Conservation (phyloP, 2,888 invertebrate species). For the Cartodere bifasciata region DNA sequence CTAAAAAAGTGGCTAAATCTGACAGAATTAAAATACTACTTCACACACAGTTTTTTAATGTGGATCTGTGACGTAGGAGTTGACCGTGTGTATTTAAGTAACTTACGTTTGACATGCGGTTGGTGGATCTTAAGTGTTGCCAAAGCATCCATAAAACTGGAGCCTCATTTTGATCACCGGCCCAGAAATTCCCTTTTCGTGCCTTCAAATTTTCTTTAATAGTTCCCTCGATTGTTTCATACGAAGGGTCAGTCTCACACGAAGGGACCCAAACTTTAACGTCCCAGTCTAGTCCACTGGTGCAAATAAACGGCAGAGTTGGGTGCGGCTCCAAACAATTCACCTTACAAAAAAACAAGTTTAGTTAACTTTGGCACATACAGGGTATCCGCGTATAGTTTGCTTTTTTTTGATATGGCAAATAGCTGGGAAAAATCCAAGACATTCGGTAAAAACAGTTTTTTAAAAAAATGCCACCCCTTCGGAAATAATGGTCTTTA, state of each 20-base stretch:
- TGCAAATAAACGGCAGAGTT: constrained; percentile 71
- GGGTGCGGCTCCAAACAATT: constrained; percentile 92
- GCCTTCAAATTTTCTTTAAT: constrained; percentile 24
- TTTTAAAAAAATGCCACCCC: no score
- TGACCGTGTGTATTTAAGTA: no score
- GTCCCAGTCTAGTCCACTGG: constrained; percentile 83
- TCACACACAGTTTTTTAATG: no score
- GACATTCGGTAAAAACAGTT: no score
- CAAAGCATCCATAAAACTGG: constrained; percentile 33
- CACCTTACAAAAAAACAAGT: constrained; percentile 49
- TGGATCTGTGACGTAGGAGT: no score
- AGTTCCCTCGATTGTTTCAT: constrained; percentile 39
- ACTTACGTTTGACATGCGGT: constrained; percentile 12
- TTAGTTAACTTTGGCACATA: no score
- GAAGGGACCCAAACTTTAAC: constrained; percentile 88
- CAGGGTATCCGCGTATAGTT: no score
- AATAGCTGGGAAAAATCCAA: no score
- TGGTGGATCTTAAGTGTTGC: constrained; percentile 26
- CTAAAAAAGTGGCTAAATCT: no score
- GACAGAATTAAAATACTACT: no score
- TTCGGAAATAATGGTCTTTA: no score
- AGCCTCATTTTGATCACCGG: constrained; percentile 25
- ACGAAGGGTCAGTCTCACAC: constrained; percentile 43
- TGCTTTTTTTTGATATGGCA: no score
- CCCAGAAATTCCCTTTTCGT: constrained; percentile 12